These are phyloP conservation scores for Chamaetylas fuelleborni DNA, from an alignment of 2,113 vertebrate genomes.

Conservation along the genomic window DNA sequence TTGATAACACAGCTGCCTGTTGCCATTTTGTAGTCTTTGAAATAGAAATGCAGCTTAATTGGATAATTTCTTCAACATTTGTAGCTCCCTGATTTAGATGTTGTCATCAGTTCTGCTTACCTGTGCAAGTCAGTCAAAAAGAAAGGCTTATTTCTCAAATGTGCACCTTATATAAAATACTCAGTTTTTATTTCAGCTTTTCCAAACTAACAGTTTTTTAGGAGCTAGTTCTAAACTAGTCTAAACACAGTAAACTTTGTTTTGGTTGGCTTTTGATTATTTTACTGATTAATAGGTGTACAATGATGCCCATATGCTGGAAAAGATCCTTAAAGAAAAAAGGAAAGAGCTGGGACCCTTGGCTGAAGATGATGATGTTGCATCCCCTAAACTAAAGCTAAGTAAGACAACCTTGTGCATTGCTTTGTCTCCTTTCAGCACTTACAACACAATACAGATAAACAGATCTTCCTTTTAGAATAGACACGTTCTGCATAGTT, in stretches of 20 bases:
- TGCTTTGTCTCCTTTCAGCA: neutral
- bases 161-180: neutral
- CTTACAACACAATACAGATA: neutral
- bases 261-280: constrained; percentile 12
- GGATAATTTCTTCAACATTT: neutral
- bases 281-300: constrained; percentile 84
- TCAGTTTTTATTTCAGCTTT: neutral
- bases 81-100: neutral
- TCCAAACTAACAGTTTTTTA: neutral
- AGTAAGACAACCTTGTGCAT: constrained; percentile 76
- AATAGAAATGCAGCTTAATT: neutral
- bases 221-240: neutral
- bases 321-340: constrained; percentile 94
- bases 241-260: neutral
- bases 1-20: neutral
- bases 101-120: neutral
- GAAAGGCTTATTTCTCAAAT: neutral
- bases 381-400: constrained; percentile 96
- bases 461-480: neutral
- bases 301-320: constrained; percentile 93
- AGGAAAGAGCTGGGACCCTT: constrained; percentile 90
- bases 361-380: constrained; percentile 91
- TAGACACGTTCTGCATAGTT: neutral
- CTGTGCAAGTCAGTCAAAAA: neutral
- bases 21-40: neutral